Evolutionary conservation across 2,888 invertebrate species (phyloP), one percentile per base, ranked within the genome.

Genomic region (Drosophila phalerata): DNA sequence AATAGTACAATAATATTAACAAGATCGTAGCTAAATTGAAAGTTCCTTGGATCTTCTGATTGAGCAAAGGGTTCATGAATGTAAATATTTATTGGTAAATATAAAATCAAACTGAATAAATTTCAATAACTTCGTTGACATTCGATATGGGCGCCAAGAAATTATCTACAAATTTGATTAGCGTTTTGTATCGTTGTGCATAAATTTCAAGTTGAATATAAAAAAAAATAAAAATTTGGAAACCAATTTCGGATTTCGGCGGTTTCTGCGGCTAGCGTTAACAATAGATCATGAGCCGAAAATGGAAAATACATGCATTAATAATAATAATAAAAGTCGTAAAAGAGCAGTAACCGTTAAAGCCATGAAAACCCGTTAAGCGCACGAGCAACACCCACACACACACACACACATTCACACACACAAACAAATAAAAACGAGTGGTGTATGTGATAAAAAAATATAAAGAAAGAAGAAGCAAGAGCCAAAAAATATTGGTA

Each of bases 361-460:
- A 83, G 86, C 88, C 71, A 73, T 67, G 79, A 83, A 86, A 89
- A 83, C 88, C 88, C 88, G 85, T 86, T 88, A 89, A 86, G 76
- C 89, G 89, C 89, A 86, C 88, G 85, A 88, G 86, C 81, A 85
- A 88, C 85, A 85, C 85, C 85, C 89, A 89, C 85, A 69, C 81
- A 43, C 40, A 47, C 22, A 58, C 62, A 58, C 38, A 43, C 40
- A 42, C 11, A n/a, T n/a, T n/a, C n/a, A 60, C 19, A 55, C 15
- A 62, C 22, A 25, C 17, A 56, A 40, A 67, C 40, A 61, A 53
- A 63, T 55, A 61, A 58, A 51, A 30, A 49, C 49, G 55, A 56
- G 42, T 51, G 74, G 51, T 34, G 30, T 53, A 22, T 70, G 76
- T 70, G 72, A 71, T 71, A 57, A 61, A 57, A 40, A 63, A 78